phyloP scores from a whole-genome alignment of 2,113 vertebrate genomes.

The Eidolon helvum region DNA sequence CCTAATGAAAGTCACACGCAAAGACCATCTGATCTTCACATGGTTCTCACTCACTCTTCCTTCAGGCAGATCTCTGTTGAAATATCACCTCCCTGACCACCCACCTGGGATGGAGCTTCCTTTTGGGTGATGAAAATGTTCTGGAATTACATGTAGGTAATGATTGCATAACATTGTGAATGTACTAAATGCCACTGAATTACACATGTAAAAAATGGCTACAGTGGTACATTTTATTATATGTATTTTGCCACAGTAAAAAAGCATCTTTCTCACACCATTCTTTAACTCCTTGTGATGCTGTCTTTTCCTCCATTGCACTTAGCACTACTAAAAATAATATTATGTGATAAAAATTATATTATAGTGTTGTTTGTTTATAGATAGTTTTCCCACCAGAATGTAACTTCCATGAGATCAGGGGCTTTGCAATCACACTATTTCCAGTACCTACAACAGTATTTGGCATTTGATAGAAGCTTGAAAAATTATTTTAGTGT shows the following conservation, averaged over 20 bases:
- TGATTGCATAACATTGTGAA: not conserved
- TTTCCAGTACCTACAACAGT: not conserved
- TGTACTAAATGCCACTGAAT: not conserved
- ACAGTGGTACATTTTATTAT: not conserved
- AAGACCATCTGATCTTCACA: not conserved
- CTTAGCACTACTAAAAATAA: not conserved
- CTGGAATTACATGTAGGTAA: not conserved
- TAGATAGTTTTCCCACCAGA: not conserved
- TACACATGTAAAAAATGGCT: not conserved
- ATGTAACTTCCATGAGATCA: not conserved
- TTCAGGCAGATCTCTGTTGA: not conserved
- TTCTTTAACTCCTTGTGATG: not conserved
- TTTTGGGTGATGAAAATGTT: not conserved
- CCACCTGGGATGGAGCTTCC: not conserved
- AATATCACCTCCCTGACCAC: not conserved
- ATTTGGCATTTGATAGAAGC: not conserved
- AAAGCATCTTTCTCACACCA: not conserved
- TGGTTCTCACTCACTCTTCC: not conserved
- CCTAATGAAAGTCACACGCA: not conserved
- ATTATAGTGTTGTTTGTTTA: not conserved
- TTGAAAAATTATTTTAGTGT: not conserved
- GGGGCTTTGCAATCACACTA: not conserved
- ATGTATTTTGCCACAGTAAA: not conserved
- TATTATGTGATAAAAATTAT: not conserved
- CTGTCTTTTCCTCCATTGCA: not conserved